phyloP scores from a whole-genome alignment of 2,888 invertebrate species.

The Rotaria socialis region DNA sequence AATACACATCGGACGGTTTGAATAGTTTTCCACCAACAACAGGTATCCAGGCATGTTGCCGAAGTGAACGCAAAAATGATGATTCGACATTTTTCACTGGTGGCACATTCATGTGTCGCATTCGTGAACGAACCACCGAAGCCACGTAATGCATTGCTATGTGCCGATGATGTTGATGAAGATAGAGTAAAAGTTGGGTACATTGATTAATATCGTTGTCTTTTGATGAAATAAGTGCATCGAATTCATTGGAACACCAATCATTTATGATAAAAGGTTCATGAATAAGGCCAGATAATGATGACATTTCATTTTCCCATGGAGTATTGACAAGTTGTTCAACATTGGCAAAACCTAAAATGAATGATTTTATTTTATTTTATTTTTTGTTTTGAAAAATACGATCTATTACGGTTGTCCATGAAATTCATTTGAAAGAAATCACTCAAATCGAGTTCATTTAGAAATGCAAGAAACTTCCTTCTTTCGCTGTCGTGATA shows the following conservation, averaged over 20 bases:
- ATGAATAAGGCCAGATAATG: background rate
- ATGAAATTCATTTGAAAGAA: background rate
- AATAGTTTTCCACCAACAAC: background rate
- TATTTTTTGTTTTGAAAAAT: too few species aligned
- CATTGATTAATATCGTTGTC: background rate
- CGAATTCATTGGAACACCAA: background rate
- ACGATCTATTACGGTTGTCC: background rate
- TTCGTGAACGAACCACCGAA: background rate
- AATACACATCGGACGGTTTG: background rate
- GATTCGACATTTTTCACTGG: background rate
- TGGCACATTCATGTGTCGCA: background rate
- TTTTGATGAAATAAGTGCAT: background rate
- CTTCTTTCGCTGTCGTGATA: background rate
- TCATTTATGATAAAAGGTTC: background rate
- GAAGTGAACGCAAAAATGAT: background rate
- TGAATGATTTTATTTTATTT: background rate
- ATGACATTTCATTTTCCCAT: background rate
- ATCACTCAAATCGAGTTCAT: background rate
- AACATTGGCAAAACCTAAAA: background rate
- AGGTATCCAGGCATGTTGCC: background rate
- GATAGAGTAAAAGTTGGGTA: background rate
- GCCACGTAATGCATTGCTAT: background rate
- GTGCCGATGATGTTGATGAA: background rate
- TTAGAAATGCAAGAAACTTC: background rate
- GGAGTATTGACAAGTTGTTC: background rate